A percentile compares a stretch with the other conserved stretches of the same genome.
These are phyloP conservation scores for Hassar affinis DNA, from an alignment of 2,113 vertebrate species.

Conservation along the genomic window DNA sequence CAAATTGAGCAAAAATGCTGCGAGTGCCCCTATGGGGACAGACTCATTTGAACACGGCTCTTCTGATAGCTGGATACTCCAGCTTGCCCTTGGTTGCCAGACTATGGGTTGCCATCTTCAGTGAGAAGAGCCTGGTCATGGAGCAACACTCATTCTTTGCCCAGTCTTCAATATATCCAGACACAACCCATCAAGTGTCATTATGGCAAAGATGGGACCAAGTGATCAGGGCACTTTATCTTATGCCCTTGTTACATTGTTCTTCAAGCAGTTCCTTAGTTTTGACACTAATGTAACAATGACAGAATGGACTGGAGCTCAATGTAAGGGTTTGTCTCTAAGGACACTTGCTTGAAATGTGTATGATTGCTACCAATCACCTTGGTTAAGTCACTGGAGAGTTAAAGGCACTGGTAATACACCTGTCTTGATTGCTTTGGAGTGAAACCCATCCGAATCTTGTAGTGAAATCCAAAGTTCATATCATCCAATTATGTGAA, in stretches of 20 bases:
- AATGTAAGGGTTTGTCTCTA: neutral
- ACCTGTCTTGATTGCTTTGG: neutral
- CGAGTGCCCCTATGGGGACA: neutral
- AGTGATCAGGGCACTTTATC: neutral
- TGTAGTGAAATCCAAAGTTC: neutral
- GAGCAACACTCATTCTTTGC: neutral
- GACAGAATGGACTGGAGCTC: neutral
- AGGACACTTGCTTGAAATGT: neutral
- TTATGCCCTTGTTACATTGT: neutral
- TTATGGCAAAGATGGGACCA: neutral
- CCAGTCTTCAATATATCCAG: neutral
- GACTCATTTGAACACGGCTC: neutral
- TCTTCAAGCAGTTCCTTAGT: neutral
- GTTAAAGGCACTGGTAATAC: neutral
- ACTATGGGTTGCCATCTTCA: neutral
- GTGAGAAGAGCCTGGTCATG: neutral
- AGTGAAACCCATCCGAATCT: no score
- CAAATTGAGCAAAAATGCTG: neutral
- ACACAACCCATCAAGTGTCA: neutral
- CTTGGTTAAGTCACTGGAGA: neutral
- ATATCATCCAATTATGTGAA: neutral
- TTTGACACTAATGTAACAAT: neutral
- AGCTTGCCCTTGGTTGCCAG: neutral
- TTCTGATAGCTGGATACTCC: neutral
- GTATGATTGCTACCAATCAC: neutral